These are phyloP conservation scores for Rhea pennata DNA, from an alignment of 2,113 vertebrate genomes.

Conservation along the genomic window DNA sequence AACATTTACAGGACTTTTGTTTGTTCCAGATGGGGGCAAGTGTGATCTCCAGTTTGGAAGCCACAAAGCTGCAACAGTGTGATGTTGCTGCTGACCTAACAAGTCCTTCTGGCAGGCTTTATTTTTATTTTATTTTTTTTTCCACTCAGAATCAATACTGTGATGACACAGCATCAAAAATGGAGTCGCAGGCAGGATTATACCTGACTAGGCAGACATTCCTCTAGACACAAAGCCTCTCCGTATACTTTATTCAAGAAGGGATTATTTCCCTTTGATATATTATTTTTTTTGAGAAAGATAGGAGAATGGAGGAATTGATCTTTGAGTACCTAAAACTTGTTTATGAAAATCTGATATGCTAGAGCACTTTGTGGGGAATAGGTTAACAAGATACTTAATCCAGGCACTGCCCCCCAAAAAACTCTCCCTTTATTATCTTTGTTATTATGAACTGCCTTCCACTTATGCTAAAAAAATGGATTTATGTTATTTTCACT, in stretches of 20 bases:
- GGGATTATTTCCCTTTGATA: background rate
- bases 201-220: background rate
- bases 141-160: background rate
- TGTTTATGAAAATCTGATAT: background rate
- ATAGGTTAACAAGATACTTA: background rate
- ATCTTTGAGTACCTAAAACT: background rate
- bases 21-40: background rate
- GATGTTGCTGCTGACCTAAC: background rate
- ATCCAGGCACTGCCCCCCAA: background rate
- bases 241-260: background rate
- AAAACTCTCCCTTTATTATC: background rate
- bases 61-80: fast-evolving
- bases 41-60: background rate
- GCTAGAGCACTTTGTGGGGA: background rate
- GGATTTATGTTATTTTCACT: background rate
- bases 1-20: background rate
- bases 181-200: background rate
- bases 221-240: background rate
- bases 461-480: background rate
- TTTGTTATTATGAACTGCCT: background rate
- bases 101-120: background rate
- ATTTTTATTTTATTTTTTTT: background rate
- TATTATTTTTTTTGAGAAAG: background rate
- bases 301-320: background rate
- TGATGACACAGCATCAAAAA: background rate